Evolutionary conservation across 2,797 vertebrate genomes (phyloP).

Genomic region (Mallotus villosus): DNA sequence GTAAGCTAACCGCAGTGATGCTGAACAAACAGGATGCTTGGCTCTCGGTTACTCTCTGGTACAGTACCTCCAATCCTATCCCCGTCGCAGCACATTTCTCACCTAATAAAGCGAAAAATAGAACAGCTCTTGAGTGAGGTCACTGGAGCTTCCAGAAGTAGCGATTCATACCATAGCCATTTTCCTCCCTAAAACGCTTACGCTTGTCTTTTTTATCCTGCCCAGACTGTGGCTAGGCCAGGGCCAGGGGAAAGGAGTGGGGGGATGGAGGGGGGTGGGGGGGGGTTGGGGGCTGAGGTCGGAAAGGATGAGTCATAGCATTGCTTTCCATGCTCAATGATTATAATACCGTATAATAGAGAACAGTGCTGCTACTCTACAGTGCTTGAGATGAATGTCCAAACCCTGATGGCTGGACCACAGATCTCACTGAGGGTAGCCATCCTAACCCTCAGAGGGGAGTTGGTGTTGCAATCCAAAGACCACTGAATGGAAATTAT

Average conservation of each 20-base stretch:
- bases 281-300: slow-evolving; percentile 55
- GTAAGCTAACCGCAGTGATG: not conserved
- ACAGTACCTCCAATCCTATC: slow-evolving; percentile 9
- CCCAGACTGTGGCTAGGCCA: slow-evolving; percentile 61
- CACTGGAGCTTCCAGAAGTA: slow-evolving; percentile 44
- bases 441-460: too few relatives aligned
- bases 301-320: slow-evolving; percentile 77
- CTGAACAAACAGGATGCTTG: not conserved
- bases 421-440: too few relatives aligned
- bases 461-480: too few relatives aligned
- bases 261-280: slow-evolving; percentile 27
- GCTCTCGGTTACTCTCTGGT: not conserved
- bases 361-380: slow-evolving; percentile 65
- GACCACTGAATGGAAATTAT: too few relatives aligned
- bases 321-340: slow-evolving; percentile 73
- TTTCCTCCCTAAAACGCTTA: slow-evolving; percentile 63
- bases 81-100: slow-evolving; percentile 33
- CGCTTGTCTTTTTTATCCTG: slow-evolving; percentile 55
- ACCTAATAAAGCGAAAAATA: slow-evolving; percentile 56
- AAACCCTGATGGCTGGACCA: slow-evolving; percentile 44
- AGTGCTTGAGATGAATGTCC: slow-evolving; percentile 48
- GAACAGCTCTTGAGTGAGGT: slow-evolving; percentile 38
- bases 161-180: slow-evolving; percentile 40
- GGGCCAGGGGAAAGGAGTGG: slow-evolving; percentile 42
- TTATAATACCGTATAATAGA: slow-evolving; percentile 73